A percentile compares a stretch with the other conserved stretches of the same genome.
phyloP scores from a whole-genome alignment of 2,888 invertebrate species.

The Pammene aurita region DNA sequence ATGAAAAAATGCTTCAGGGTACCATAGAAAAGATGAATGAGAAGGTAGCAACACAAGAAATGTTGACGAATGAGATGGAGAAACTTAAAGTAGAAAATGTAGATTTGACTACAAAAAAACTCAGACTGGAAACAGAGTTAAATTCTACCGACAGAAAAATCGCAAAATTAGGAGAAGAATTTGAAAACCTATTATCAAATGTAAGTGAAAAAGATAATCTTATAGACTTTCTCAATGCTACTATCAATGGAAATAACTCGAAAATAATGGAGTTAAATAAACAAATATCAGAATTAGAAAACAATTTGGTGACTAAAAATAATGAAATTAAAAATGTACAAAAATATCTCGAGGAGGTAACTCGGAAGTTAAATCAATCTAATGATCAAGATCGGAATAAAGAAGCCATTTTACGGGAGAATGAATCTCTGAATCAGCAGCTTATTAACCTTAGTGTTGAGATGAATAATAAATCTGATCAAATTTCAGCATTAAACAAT shows the following conservation, averaged over 20 bases:
- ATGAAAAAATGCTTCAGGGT: slow-evolving; percentile 49
- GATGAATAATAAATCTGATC: slow-evolving; percentile 56
- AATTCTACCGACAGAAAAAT: slow-evolving; percentile 63
- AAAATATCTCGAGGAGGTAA: slow-evolving; percentile 52
- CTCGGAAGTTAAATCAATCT: slow-evolving; percentile 51
- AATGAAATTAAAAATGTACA: slow-evolving; percentile 64
- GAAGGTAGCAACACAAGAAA: slow-evolving; percentile 55
- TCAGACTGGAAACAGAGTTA: slow-evolving; percentile 61
- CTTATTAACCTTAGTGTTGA: slow-evolving; percentile 60
- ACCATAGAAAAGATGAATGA: slow-evolving; percentile 55
- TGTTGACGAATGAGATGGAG: slow-evolving; percentile 54
- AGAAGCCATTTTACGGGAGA: slow-evolving; percentile 48
- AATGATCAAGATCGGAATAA: slow-evolving; percentile 51
- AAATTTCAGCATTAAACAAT: slow-evolving; percentile 56
- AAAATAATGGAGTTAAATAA: slow-evolving; percentile 54
- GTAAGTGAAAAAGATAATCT: slow-evolving; percentile 73
- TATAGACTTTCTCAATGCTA: slow-evolving; percentile 63
- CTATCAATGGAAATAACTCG: slow-evolving; percentile 55
- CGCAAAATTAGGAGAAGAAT: slow-evolving; percentile 68
- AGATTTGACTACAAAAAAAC: slow-evolving; percentile 55
- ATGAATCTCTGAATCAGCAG: slow-evolving; percentile 62
- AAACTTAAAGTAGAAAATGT: slow-evolving; percentile 61
- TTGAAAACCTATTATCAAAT: slow-evolving; percentile 64
- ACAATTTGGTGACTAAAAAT: slow-evolving; percentile 57
- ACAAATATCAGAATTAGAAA: slow-evolving; percentile 58